phyloP scores from a whole-genome alignment of 2,113 vertebrate genomes.

The pig (Sus scrofa) region T2T-Sscrofa CM000816.6:1570001-1570500 shows the following conservation, averaged over 20 bases:
- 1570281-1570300: rapidly evolving
- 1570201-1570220: not conserved
- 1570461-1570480: rapidly evolving
- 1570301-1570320: not conserved
- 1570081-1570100: rapidly evolving
- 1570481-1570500: rapidly evolving
- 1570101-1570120: rapidly evolving
- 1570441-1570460: rapidly evolving
- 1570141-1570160: not conserved
- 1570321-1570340: rapidly evolving
- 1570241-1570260: rapidly evolving
- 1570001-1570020: rapidly evolving
- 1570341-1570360: not conserved
- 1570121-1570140: not conserved
- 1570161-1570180: not conserved
- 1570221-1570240: rapidly evolving
- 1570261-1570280: not conserved
- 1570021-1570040: rapidly evolving
- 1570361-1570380: rapidly evolving
- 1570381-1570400: rapidly evolving
- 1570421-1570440: rapidly evolving
- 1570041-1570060: not conserved
- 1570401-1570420: not conserved
- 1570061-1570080: not conserved
- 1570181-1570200: not conserved